Conservation (phyloP, 1,140 invertebrate species). For the Musca domestica region DNA sequence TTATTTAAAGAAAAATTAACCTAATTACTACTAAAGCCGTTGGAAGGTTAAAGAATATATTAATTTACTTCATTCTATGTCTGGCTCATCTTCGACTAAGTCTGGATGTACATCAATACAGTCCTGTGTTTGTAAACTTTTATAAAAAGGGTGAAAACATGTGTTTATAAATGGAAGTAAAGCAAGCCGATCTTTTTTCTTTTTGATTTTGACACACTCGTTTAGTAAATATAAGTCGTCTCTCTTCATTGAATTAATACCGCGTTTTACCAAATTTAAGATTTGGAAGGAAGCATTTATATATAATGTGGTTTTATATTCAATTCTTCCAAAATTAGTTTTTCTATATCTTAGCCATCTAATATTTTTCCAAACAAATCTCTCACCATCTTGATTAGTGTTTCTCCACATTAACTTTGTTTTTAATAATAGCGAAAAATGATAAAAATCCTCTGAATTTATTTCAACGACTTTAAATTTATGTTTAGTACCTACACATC, state of each 20-base stretch:
- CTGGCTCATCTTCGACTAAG: not conserved
- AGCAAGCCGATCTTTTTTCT: slow-evolving; percentile 1
- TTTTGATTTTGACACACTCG: not conserved
- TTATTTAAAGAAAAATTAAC: too few relatives aligned
- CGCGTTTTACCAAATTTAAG: not conserved
- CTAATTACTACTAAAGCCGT: too few relatives aligned
- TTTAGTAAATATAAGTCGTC: not conserved
- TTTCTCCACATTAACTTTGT: slow-evolving; percentile 1
- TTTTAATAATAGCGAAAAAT: not conserved
- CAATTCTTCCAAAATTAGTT: not conserved
- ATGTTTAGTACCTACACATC: too few relatives aligned
- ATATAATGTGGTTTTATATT: not conserved
- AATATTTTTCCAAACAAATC: not conserved
- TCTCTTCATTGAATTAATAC: not conserved
- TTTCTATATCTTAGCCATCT: not conserved
- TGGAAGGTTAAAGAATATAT: too few relatives aligned
- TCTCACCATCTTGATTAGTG: not conserved
- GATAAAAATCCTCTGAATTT: not conserved
- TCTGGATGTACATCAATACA: not conserved
- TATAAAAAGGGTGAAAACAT: slow-evolving; percentile 3
- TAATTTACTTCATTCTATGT: not conserved
- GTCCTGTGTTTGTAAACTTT: not conserved
- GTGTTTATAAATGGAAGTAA: not conserved
- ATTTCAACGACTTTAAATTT: not conserved
- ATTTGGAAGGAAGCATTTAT: too few relatives aligned